Evolutionary conservation across 2,797 vertebrate genomes (phyloP).

Genomic region (Coregonus ussuriensis): DNA sequence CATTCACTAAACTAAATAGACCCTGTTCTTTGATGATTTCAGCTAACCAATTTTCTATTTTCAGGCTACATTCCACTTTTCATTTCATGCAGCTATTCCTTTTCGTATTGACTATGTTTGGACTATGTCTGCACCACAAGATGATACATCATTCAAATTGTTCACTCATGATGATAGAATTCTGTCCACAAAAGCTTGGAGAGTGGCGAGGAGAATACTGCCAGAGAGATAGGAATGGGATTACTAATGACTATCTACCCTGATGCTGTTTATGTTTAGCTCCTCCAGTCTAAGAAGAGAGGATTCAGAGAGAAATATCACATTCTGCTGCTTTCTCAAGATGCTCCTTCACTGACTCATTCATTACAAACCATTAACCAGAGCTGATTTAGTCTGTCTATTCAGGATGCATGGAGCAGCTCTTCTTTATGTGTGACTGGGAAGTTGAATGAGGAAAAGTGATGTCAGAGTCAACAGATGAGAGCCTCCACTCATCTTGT

Average conservation of each 20-base stretch:
- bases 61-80: conserved; percentile 15
- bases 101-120: neutral
- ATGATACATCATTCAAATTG: conserved; percentile 33
- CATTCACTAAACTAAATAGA: neutral
- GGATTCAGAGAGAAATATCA: conserved; percentile 15
- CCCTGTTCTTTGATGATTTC: neutral
- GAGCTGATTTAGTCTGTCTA: conserved; percentile 9
- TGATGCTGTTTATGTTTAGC: conserved; percentile 17
- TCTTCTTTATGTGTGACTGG: neutral
- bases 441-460: neutral
- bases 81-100: neutral
- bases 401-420: neutral
- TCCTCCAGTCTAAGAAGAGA: neutral
- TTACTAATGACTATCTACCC: conserved; percentile 12
- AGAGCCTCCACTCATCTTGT: neutral
- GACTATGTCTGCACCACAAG: conserved; percentile 15
- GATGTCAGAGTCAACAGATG: neutral
- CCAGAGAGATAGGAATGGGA: neutral
- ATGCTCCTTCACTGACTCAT: neutral
- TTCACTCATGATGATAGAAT: conserved; percentile 26
- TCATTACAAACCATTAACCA: conserved; percentile 2
- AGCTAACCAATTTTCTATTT: conserved; percentile 9
- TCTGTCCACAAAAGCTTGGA: conserved; percentile 16
- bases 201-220: neutral
- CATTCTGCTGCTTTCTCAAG: neutral